Evolutionary conservation across 2,113 vertebrate species (phyloP), one percentile per base, ranked within the genome.

Genomic region (Pseudorasbora parva): DNA sequence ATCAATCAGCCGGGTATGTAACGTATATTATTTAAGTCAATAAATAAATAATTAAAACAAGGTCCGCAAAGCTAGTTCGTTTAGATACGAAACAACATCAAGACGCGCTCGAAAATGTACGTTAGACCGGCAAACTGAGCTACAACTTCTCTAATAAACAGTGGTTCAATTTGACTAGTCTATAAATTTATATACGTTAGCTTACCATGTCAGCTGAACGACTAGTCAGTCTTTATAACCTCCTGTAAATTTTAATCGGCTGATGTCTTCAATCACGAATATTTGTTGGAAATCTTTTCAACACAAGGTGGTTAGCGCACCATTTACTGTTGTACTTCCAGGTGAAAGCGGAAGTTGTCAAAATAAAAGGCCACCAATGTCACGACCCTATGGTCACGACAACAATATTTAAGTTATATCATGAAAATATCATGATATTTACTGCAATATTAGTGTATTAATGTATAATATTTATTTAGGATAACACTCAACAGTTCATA

Each of bases 291-390:
- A 41, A 56, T 64, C 69, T 21, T 7, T 62, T 23, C 15, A 68
- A 5, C 17, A 75, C 11, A 73, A 37, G 30, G 66, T 45, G 8
- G 14, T 77, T 71, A 49, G 17, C 81, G 83, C 66, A 72, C 23
- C 83, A 57, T 12, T 68, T 11, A 27, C 30, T 30, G 30, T n/a
- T 78, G 62, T 49, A 82, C 83, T 51, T 84, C 86, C 83, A 37
- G 86, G 33, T 78, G n/a, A 47, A 37, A 23, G 49, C 77, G 82
- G 71, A 81, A 41, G 5, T 10, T 6, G 12, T 43, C 62, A 78
- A 73, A 83, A 74, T 84, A 82, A 85, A 78, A 60, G 84, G 33
- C 69, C 1, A 1, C 0, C 0, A 0, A 2, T 0, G 17, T 25
- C 2, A 8, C 2, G 5, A 15, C n/a, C n/a, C n/a, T n/a, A n/a